Conservation (phyloP, 2,888 invertebrate genomes). For the Copidosoma aretas region DNA sequence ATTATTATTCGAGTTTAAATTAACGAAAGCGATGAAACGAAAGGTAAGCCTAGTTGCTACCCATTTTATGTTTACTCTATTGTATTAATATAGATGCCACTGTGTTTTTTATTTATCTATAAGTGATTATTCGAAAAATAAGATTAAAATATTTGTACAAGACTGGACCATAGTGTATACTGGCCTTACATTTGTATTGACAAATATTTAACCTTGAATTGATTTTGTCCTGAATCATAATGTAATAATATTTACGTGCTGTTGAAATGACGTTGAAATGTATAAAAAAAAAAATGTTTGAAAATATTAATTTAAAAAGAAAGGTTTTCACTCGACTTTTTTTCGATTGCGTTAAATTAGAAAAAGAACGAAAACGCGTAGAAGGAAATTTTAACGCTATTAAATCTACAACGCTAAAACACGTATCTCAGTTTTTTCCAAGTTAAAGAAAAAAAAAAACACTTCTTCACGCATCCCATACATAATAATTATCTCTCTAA, state of each 20-base stretch:
- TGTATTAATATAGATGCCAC: slow-evolving; percentile 40
- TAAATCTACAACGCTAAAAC: slow-evolving; percentile 31
- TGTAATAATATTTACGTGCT: too few relatives aligned
- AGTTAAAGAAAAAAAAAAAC: slow-evolving; percentile 22
- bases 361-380: slow-evolving; percentile 28
- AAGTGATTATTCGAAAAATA: slow-evolving; percentile 5
- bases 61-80: slow-evolving; percentile 43
- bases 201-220: too few relatives aligned
- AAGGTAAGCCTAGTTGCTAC: slow-evolving; percentile 59
- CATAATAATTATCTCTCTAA: slow-evolving; percentile 23
- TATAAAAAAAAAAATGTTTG: too few relatives aligned
- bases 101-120: slow-evolving; percentile 19
- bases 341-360: slow-evolving; percentile 3
- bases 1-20: slow-evolving; percentile 29
- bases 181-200: too few relatives aligned
- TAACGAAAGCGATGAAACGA: slow-evolving; percentile 41
- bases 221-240: too few relatives aligned
- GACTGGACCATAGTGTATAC: too few relatives aligned
- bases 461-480: slow-evolving; percentile 15
- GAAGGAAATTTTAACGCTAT: slow-evolving; percentile 9
- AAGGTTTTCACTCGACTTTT: slow-evolving; percentile 19
- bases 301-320: slow-evolving; percentile 9
- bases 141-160: neutral
- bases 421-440: slow-evolving; percentile 3
- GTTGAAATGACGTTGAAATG: too few relatives aligned